A percentile compares a stretch with the other conserved stretches of the same genome.
Evolutionary conservation across 92 coral and sea anemone genomes (phyloP).

Genomic region (Zoanthus sansibaricus): DNA sequence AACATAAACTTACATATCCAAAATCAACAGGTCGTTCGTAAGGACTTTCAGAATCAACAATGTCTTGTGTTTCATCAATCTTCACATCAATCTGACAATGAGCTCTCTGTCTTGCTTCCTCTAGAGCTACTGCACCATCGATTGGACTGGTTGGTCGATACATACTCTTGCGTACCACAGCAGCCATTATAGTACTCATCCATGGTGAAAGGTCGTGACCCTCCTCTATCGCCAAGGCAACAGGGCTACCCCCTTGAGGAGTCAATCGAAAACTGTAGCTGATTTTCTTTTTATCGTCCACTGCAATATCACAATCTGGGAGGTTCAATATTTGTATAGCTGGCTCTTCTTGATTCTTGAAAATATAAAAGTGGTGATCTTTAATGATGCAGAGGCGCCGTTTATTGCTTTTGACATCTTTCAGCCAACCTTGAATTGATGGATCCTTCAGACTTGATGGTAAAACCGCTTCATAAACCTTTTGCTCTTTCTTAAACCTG

Average conservation of each 20-base stretch:
- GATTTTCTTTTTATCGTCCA: conserved; percentile 90
- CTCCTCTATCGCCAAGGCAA: conserved; percentile 91
- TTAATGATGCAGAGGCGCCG: conserved; percentile 94
- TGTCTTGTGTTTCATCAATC: conserved; percentile 41
- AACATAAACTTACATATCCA: conserved; percentile 57
- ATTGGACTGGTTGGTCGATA: conserved; percentile 83
- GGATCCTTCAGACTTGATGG: conserved; percentile 76
- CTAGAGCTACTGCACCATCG: conserved; percentile 62
- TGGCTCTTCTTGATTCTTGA: conserved; percentile 90
- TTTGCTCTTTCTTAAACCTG: conserved; percentile 86
- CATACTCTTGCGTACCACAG: conserved; percentile 84
- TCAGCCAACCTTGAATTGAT: conserved; percentile 88
- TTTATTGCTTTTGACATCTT: conserved; percentile 81
- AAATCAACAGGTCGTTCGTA: conserved; percentile 80
- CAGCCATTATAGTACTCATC: conserved; percentile 99
- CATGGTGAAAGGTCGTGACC: conserved; percentile 97
- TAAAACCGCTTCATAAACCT: conserved; percentile 72
- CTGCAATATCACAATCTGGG: conserved; percentile 88
- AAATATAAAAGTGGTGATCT: conserved; percentile 88
- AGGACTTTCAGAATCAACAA: conserved; percentile 46
- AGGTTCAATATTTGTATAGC: conserved; percentile 79
- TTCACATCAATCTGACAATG: conserved; percentile 25
- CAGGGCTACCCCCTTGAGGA: conserved; percentile 78
- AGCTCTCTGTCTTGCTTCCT: conserved; percentile 54
- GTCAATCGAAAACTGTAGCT: conserved; percentile 82